Conservation (phyloP, 2,888 invertebrate genomes). For the Trilocha varians region DNA sequence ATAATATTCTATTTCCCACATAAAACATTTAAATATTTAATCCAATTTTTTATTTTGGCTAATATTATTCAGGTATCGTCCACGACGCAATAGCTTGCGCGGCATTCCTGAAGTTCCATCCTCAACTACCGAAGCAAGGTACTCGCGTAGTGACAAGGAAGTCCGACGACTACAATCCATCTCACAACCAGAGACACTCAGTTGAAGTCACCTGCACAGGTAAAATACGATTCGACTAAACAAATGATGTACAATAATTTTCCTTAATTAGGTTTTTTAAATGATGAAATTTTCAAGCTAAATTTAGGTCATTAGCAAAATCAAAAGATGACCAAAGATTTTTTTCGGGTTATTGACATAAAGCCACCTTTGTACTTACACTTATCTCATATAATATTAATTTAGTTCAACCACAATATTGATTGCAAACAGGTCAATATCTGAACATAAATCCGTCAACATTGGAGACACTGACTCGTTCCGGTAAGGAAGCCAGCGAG, state of each 20-base stretch:
- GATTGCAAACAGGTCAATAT: constrained; percentile 72
- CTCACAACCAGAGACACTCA: constrained; percentile 81
- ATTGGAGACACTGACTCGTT: constrained; percentile 82
- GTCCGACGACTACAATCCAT: constrained; percentile 27
- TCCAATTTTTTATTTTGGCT: not conserved
- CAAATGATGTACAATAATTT: not conserved
- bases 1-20: no score
- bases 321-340: no score
- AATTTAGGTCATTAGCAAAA: no score
- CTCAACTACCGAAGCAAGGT: constrained; percentile 86
- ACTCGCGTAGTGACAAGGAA: constrained; percentile 78
- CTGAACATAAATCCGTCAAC: constrained; percentile 85
- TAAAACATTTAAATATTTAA: not conserved
- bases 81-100: constrained; percentile 99
- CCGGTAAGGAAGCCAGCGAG: constrained; percentile 84
- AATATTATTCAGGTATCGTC: constrained; percentile 82
- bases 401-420: no score
- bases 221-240: constrained; percentile 6
- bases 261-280: not conserved
- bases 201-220: constrained; percentile 85
- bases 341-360: no score
- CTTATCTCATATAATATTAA: no score
- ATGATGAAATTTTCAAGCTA: no score
- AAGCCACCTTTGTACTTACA: no score
- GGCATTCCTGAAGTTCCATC: constrained; percentile 95